phyloP scores from a whole-genome alignment of 2,113 vertebrate genomes.

The Gopherus evgoodei region DNA sequence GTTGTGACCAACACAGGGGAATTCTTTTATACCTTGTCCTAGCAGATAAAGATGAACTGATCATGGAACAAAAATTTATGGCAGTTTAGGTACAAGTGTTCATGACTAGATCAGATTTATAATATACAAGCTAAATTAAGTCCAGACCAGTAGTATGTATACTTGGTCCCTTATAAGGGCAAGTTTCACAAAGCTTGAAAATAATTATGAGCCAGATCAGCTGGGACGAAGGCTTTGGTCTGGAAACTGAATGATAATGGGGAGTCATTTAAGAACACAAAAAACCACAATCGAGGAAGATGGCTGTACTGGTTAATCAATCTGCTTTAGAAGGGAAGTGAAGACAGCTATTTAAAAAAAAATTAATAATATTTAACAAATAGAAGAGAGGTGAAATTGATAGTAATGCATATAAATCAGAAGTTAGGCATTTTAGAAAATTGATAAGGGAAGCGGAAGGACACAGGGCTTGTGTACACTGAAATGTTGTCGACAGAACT shows the following conservation, averaged over 20 bases:
- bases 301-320: neutral
- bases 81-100: neutral
- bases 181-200: neutral
- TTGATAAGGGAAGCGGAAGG: neutral
- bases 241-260: neutral
- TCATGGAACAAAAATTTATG: neutral
- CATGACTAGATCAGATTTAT: neutral
- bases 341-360: neutral
- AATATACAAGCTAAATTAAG: neutral
- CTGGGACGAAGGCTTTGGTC: neutral
- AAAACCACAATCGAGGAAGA: neutral
- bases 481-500: too few species aligned
- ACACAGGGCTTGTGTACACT: neutral
- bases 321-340: neutral
- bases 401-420: neutral
- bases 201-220: neutral
- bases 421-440: neutral
- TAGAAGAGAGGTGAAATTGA: neutral
- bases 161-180: neutral
- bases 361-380: neutral
- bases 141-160: neutral
- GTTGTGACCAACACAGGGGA: neutral
- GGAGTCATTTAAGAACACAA: neutral
- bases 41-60: neutral
- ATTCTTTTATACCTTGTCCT: neutral